phyloP scores from a whole-genome alignment of 1,140 invertebrate genomes.

The Panulirus ornatus region DNA sequence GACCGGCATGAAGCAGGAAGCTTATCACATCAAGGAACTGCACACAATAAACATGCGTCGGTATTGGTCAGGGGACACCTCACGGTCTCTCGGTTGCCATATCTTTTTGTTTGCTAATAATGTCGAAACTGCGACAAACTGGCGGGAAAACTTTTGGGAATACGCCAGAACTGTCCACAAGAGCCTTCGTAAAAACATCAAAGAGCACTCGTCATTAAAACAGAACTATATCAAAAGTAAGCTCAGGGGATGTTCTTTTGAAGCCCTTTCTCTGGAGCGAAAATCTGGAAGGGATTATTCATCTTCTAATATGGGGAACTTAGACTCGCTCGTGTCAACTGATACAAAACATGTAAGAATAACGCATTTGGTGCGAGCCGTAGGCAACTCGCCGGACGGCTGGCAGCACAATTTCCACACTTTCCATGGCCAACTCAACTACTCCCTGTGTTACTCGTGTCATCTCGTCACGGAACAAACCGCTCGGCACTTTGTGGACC shows the following conservation, averaged over 20 bases:
- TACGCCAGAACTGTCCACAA: background rate
- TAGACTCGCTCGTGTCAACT: background rate
- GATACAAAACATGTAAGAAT: background rate
- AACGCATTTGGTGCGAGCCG: background rate
- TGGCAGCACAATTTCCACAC: background rate
- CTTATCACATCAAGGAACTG: background rate
- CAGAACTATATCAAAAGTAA: background rate
- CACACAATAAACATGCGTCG: slow-evolving; percentile 25
- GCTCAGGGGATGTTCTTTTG: background rate
- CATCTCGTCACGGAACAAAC: background rate
- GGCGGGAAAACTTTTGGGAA: slow-evolving; percentile 12
- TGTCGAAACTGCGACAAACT: background rate
- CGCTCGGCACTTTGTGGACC: background rate
- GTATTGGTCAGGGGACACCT: slow-evolving; percentile 4
- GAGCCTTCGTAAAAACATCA: background rate
- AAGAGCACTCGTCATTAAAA: background rate
- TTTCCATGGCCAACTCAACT: background rate
- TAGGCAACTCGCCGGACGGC: no score
- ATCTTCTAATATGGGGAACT: background rate
- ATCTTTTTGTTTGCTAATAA: background rate
- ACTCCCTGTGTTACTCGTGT: background rate
- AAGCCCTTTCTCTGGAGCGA: background rate
- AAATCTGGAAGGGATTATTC: background rate
- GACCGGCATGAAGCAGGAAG: background rate
- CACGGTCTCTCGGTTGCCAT: slow-evolving; percentile 4